Percentiles rank a stretch among this genome's conserved stretches.
Conservation (phyloP, 2,797 vertebrate genomes). For the Mallotus villosus region DNA sequence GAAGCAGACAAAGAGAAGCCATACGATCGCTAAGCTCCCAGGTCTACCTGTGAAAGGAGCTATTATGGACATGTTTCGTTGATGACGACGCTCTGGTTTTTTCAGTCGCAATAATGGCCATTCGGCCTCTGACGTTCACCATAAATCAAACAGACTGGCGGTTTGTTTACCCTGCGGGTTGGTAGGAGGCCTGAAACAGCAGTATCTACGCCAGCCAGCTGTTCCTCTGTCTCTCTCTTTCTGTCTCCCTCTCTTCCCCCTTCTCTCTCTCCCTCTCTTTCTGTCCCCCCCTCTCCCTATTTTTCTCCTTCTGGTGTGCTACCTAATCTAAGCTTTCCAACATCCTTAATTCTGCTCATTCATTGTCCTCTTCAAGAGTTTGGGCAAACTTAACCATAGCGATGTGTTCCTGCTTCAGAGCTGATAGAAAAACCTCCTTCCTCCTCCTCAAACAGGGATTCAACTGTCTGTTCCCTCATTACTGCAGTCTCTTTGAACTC, state of each 20-base stretch:
- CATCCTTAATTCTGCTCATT: constrained; percentile 58
- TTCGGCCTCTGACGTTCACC: constrained; percentile 63
- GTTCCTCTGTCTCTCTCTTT: constrained; percentile 41
- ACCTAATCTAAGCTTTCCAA: constrained; percentile 70
- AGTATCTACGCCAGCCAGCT: constrained; percentile 77
- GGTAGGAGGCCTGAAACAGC: constrained; percentile 67
- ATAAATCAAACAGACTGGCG: constrained; percentile 76
- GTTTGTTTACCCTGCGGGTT: constrained; percentile 73
- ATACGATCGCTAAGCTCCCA: constrained; percentile 51
- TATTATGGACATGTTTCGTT: constrained; percentile 59
- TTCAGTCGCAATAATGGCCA: constrained; percentile 70
- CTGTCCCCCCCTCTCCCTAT: background rate
- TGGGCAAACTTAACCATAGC: constrained; percentile 49
- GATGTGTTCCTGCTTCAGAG: constrained; percentile 12
- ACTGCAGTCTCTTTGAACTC: constrained; percentile 28
- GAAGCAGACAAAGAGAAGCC: background rate
- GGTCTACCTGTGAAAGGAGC: constrained; percentile 61
- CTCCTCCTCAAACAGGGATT: constrained; percentile 5
- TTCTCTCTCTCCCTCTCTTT: constrained; percentile 1
- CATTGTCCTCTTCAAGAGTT: constrained; percentile 63
- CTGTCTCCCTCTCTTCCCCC: background rate
- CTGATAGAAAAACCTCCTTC: background rate
- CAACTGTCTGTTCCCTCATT: constrained; percentile 31
- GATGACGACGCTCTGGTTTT: constrained; percentile 55
- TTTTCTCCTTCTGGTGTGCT: constrained; percentile 26